Evolutionary conservation across 2,797 vertebrate species (phyloP), one percentile per base, ranked within the genome.

Genomic region (Scolopax bukidnonensis): DNA sequence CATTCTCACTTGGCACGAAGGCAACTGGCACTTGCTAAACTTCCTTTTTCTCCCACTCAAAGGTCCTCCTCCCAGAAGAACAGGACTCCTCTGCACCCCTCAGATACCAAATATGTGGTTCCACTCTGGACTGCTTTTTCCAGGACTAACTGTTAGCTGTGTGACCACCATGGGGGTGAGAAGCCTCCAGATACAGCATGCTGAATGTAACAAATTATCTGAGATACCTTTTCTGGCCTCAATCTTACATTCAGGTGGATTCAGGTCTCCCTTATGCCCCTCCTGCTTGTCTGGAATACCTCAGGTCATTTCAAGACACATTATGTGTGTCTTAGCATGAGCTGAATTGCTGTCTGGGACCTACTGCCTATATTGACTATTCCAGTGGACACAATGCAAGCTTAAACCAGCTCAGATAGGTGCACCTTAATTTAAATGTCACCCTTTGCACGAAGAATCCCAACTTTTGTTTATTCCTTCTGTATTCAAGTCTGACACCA

Each of bases 91-190:
- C 36, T 56, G 32, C 16, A 10, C 16, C 14, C 16, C 10, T 33
- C 20, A 38, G 15, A 24, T 16, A 1, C 0, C 9, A 18, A 0
- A 3, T 41, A 33, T 40, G 7, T n/a, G 2, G 9, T 63, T 21
- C 28, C 15, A 8, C 43, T 53, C 18, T 33, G 47, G 18, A 13
- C 40, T 45, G 4, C 13, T 63, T 57, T 40, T 12, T 17, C 16
- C 30, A 38, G 5, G 9, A 54, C 9, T 59, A 38, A 1, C 17
- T 61, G 4, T 10, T 77, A 54, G 9, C 32, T 1, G 2, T 28
- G 30, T 25, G 43, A 12, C 12, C 36, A 30, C 7, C 57, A 36
- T 1, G 4, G 21, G 28, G 10, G 28, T 12, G 16, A 71, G 21
- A 6, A 60, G 8, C 53, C 45, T 47, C 4, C 40, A 64, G 27